A percentile compares a stretch with the other conserved stretches of the same genome.
Evolutionary conservation across 2,888 invertebrate genomes (phyloP).

Genomic region (Timema cristinae): DNA sequence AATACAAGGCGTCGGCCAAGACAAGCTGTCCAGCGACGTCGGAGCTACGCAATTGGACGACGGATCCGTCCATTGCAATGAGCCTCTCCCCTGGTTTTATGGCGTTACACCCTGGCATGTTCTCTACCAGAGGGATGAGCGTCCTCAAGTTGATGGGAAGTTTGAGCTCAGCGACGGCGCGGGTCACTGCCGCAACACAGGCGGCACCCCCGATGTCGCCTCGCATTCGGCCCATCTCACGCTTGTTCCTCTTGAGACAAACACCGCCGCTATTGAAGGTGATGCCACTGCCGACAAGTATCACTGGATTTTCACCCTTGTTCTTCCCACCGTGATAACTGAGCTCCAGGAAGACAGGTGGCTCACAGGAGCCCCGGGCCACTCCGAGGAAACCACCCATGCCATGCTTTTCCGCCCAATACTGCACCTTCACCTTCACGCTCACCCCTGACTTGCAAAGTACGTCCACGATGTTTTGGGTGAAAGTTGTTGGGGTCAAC

Average conservation of each 20-base stretch:
- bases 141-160: too few species aligned
- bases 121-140: too few species aligned
- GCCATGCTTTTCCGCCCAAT: conserved; percentile 59
- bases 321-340: conserved; percentile 49
- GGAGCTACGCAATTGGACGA: conserved; percentile 67
- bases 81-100: conserved; percentile 68
- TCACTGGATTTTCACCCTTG: too few species aligned
- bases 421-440: conserved; percentile 51
- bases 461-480: conserved; percentile 46
- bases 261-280: conserved; percentile 73
- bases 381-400: conserved; percentile 68
- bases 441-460: conserved; percentile 45
- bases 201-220: conserved; percentile 73
- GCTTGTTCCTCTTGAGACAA: conserved; percentile 60
- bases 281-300: conserved; percentile 62
- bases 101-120: conserved; percentile 64
- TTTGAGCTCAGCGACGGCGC: too few species aligned
- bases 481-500: conserved; percentile 74
- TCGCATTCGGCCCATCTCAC: conserved; percentile 65
- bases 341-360: conserved; percentile 62
- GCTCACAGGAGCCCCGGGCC: conserved; percentile 57
- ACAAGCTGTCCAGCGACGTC: conserved; percentile 70
- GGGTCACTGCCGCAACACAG: too few species aligned
- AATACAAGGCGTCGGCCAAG: conserved; percentile 65
- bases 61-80: conserved; percentile 66